Evolutionary conservation across 1,140 invertebrate genomes (phyloP).

Genomic region (Trissolcus basalis): DNA sequence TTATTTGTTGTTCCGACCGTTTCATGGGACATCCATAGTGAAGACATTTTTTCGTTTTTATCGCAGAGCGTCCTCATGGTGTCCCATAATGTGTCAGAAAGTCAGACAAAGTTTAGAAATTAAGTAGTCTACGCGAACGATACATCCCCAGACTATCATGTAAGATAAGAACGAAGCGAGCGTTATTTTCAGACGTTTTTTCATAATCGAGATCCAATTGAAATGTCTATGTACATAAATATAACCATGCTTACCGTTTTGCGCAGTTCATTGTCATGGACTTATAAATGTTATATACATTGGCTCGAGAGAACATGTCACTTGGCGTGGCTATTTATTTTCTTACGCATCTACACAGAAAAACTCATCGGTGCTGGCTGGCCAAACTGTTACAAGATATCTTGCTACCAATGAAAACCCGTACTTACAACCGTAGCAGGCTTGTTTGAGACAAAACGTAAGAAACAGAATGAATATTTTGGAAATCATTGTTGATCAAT

Average conservation of each 20-base stretch:
- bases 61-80: neutral
- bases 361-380: constrained; percentile 7
- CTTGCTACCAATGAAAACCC: too few relatives aligned
- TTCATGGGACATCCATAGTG: neutral
- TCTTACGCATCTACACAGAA: constrained; percentile 32
- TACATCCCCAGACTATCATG: constrained; percentile 9
- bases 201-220: constrained; percentile 18
- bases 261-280: constrained; percentile 11
- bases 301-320: constrained; percentile 11
- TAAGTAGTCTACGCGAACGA: constrained; percentile 10
- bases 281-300: constrained; percentile 13
- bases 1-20: constrained; percentile 3
- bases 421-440: too few relatives aligned
- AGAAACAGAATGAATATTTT: neutral
- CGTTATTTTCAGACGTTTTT: constrained; percentile 52
- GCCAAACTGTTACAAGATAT: too few relatives aligned
- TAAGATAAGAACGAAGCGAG: constrained; percentile 19
- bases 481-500: constrained; percentile 71
- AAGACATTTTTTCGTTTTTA: constrained; percentile 14
- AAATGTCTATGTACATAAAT: constrained; percentile 25
- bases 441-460: neutral
- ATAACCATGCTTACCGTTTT: constrained; percentile 10
- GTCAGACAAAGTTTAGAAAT: constrained; percentile 2
- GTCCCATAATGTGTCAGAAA: too few relatives aligned
- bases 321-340: constrained; percentile 37